Evolutionary conservation across 1,140 invertebrate genomes (phyloP), one percentile per base, ranked within the genome.

Genomic region (Habropoda laboriosa): DNA sequence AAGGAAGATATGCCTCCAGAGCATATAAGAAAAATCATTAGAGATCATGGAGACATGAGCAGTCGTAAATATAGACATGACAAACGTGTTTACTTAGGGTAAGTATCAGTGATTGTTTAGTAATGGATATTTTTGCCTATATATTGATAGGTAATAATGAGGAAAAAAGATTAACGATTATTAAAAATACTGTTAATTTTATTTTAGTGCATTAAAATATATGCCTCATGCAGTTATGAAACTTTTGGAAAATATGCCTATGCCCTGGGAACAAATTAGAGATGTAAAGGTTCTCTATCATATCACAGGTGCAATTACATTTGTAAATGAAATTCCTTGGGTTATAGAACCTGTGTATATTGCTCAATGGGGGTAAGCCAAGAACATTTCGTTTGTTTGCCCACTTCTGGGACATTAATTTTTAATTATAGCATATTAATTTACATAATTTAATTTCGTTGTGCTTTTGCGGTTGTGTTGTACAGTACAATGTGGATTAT

Each of bases 171-270:
- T 2, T 0, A 27, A 27, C n/a, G n/a, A n/a, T n/a, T n/a, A n/a
- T n/a, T n/a, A n/a, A n/a, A n/a, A n/a, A n/a, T n/a, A n/a, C n/a
- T 35, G 4, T 16, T 38, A 12, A 42, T 85, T 45, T 40, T 21
- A 53, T 93, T 93, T 66, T 88, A 96, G 96, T 13, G 98, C 99
- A 4, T 93, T 99, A 35, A 99, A 99, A 92, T 99, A 99, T 90
- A 99, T 99, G 98, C 99, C 99, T 3, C 99, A 99, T 95, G 99
- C 99, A 32, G 98, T 99, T 0, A 96, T 99, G 94, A 99, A 99
- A 90, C 94, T 99, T 0, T 91, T 99, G 75, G 99, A 99, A 93
- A 99, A 99, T 90, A 99, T 99, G 99, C 99, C 99, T 0, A 99
- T 99, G 99, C 99, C 99, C 1, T 99, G 99, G 99, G 99, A 99